Conservation (phyloP, 1,140 invertebrate genomes). For the Drosophila yakuba region DNA sequence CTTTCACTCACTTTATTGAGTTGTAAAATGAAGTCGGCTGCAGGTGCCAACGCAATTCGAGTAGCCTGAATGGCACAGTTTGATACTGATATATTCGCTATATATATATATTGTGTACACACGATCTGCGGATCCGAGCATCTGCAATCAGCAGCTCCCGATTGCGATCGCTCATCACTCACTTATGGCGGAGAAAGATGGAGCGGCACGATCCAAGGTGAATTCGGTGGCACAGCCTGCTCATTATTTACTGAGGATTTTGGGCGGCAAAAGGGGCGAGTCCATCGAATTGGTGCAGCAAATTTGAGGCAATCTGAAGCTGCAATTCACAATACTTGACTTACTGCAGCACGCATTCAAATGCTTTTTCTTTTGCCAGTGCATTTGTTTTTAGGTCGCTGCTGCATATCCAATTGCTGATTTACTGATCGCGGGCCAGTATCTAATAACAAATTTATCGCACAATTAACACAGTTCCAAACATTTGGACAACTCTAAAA, state of each 20-base stretch:
- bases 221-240: conserved; percentile 19
- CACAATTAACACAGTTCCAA: conserved; percentile 66
- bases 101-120: conserved; percentile 25
- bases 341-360: too few species aligned
- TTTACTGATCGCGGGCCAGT: conserved; percentile 54
- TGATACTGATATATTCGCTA: conserved; percentile 44
- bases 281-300: not conserved
- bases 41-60: conserved; percentile 37
- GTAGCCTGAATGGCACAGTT: conserved; percentile 28
- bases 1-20: conserved; percentile 40
- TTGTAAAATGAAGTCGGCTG: conserved; percentile 22
- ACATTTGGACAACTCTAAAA: conserved; percentile 70
- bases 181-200: conserved; percentile 18
- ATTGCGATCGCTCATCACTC: conserved; percentile 55
- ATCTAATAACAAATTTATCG: conserved; percentile 67
- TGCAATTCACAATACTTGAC: not conserved
- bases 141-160: conserved; percentile 49
- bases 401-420: conserved; percentile 71
- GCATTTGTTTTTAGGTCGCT: not conserved
- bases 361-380: not conserved
- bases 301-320: not conserved
- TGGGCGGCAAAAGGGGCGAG: not conserved
- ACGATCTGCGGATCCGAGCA: conserved; percentile 19
- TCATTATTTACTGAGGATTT: conserved; percentile 34
- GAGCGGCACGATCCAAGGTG: conserved; percentile 31